Evolutionary conservation across 2,888 invertebrate species (phyloP).

Genomic region (Atethmia centrago): DNA sequence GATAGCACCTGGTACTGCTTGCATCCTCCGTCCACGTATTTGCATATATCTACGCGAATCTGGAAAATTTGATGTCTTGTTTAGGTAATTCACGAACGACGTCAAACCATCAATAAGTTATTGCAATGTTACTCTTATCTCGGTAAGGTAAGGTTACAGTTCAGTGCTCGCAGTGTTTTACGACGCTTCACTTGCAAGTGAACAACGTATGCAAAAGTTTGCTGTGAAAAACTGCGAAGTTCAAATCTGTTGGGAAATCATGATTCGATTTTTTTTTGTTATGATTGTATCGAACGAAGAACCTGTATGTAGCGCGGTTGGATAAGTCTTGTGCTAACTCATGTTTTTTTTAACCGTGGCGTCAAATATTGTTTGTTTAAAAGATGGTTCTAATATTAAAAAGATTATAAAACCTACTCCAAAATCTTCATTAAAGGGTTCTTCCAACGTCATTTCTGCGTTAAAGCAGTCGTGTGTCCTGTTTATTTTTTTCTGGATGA

Average conservation of each 20-base stretch:
- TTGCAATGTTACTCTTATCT: background rate
- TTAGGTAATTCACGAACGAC: background rate
- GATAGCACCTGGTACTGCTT: constrained; percentile 62
- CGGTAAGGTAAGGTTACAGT: background rate
- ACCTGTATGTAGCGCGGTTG: too few relatives aligned
- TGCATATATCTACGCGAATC: constrained; percentile 58
- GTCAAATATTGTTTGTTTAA: background rate
- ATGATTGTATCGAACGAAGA: background rate
- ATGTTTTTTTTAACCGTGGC: background rate
- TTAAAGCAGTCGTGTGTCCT: constrained; percentile 79
- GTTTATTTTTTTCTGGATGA: constrained; percentile 72
- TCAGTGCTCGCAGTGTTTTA: too few relatives aligned
- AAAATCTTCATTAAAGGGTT: constrained; percentile 35
- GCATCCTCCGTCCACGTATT: constrained; percentile 65
- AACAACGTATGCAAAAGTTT: background rate
- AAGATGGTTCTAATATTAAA: background rate
- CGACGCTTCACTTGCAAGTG: too few relatives aligned
- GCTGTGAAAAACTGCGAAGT: background rate
- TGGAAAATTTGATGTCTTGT: constrained; percentile 13
- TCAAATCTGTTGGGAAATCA: background rate
- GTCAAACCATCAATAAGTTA: background rate
- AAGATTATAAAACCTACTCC: constrained; percentile 32
- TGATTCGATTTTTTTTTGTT: background rate
- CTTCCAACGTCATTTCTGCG: constrained; percentile 63
- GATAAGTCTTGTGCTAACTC: background rate